phyloP scores from a whole-genome alignment of 2,113 vertebrate species.

The Pandion haliaetus region DNA sequence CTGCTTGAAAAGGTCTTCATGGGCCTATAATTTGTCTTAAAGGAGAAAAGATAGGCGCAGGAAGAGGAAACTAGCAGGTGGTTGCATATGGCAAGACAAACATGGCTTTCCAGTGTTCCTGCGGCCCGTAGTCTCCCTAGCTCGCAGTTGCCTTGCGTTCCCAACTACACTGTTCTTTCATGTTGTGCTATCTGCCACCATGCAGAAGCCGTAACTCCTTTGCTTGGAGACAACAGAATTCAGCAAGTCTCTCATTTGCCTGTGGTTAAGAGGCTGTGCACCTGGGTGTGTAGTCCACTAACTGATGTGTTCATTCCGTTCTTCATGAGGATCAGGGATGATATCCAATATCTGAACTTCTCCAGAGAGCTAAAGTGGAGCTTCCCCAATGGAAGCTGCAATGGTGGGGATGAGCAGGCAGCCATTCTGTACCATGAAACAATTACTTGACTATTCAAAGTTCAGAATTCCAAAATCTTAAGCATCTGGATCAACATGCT shows the following conservation, averaged over 20 bases:
- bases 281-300: background rate
- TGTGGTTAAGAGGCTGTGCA: background rate
- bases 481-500: background rate
- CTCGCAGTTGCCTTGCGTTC: background rate
- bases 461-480: background rate
- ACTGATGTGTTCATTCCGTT: background rate
- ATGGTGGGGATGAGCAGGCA: background rate
- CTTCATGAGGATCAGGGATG: background rate
- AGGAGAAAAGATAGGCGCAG: background rate
- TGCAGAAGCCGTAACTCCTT: background rate
- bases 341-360: background rate
- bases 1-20: background rate
- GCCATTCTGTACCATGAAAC: fast-evolving
- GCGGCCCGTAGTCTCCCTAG: background rate
- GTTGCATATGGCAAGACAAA: background rate
- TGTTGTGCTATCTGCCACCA: background rate
- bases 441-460: background rate
- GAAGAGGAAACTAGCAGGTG: background rate
- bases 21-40: background rate
- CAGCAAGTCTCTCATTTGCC: background rate
- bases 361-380: background rate
- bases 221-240: background rate
- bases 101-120: background rate
- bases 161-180: background rate
- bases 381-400: background rate